Evolutionary conservation across 1,140 invertebrate species (phyloP).

Genomic region (Anastatus disparis): DNA sequence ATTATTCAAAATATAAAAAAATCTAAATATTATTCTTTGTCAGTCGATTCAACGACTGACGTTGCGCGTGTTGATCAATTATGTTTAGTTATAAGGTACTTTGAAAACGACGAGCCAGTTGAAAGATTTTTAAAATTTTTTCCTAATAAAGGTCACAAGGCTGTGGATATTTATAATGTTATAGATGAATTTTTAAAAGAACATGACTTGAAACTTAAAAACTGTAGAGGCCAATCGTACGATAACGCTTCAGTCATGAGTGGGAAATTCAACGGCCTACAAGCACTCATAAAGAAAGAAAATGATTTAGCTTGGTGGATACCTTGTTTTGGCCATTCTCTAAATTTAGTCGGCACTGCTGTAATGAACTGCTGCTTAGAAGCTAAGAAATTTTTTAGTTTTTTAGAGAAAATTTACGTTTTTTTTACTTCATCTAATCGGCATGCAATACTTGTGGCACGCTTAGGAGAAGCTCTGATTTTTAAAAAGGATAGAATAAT

Average conservation of each 20-base stretch:
- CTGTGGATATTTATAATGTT: not conserved
- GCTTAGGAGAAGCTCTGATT: too few relatives aligned
- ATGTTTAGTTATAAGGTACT: too few relatives aligned
- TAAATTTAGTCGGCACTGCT: not conserved
- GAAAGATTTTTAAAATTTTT: too few relatives aligned
- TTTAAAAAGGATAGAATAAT: not conserved
- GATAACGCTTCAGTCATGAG: constrained; percentile 49
- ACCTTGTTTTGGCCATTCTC: constrained; percentile 24
- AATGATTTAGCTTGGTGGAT: too few relatives aligned
- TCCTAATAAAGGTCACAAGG: too few relatives aligned
- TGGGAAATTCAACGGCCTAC: constrained; percentile 43
- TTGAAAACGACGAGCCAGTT: too few relatives aligned
- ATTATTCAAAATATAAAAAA: not conserved
- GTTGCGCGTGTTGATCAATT: too few relatives aligned
- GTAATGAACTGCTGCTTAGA: too few relatives aligned
- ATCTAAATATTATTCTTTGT: not conserved
- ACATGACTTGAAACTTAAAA: not conserved
- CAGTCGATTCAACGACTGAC: too few relatives aligned
- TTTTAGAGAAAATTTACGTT: not conserved
- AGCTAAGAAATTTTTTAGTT: not conserved
- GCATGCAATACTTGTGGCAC: too few relatives aligned
- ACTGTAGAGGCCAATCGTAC: constrained; percentile 42
- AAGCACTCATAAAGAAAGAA: constrained; percentile 26
- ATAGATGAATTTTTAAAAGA: not conserved
- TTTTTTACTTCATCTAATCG: too few relatives aligned